phyloP scores from a whole-genome alignment of 2,888 invertebrate species.

The Kryphioiulus occultus region DNA sequence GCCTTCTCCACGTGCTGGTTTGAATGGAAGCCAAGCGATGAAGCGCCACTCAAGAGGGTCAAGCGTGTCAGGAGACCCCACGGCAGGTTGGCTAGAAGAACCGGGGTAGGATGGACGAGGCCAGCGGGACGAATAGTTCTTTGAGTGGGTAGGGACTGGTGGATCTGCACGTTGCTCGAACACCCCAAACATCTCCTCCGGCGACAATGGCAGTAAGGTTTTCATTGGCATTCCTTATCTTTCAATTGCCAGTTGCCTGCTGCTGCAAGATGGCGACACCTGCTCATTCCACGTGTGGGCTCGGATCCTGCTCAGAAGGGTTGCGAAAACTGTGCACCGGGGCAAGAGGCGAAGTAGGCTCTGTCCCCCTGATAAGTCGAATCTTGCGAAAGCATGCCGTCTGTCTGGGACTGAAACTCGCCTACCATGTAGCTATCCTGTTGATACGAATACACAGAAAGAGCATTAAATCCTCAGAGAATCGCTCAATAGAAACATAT shows the following conservation, averaged over 20 bases:
- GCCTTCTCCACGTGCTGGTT: neutral
- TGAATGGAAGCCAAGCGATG: constrained; percentile 23
- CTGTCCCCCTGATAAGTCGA: constrained; percentile 79
- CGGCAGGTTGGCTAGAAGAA: neutral
- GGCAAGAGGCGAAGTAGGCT: constrained; percentile 61
- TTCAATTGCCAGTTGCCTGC: constrained; percentile 51
- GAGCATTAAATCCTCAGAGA: constrained; percentile 40
- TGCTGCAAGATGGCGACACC: constrained; percentile 52
- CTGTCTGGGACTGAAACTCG: constrained; percentile 92
- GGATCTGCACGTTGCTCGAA: constrained; percentile 29
- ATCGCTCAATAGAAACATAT: neutral
- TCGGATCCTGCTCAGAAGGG: constrained; percentile 59
- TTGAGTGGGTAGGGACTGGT: constrained; percentile 38
- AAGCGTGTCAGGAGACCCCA: neutral
- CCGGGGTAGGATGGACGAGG: constrained; percentile 29
- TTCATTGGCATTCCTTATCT: constrained; percentile 43
- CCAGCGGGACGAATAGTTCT: constrained; percentile 26
- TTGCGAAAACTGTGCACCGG: constrained; percentile 63
- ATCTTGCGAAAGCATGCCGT: constrained; percentile 92
- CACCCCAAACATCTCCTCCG: constrained; percentile 41
- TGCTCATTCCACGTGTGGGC: constrained; percentile 51
- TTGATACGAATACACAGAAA: constrained; percentile 64
- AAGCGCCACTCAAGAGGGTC: neutral
- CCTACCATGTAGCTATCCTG: constrained; percentile 83
- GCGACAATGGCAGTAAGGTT: constrained; percentile 42